A percentile compares a stretch with the other conserved stretches of the same genome.
Evolutionary conservation across 2,888 invertebrate species (phyloP).

Genomic region (Liopterus haemorrhoidalis): DNA sequence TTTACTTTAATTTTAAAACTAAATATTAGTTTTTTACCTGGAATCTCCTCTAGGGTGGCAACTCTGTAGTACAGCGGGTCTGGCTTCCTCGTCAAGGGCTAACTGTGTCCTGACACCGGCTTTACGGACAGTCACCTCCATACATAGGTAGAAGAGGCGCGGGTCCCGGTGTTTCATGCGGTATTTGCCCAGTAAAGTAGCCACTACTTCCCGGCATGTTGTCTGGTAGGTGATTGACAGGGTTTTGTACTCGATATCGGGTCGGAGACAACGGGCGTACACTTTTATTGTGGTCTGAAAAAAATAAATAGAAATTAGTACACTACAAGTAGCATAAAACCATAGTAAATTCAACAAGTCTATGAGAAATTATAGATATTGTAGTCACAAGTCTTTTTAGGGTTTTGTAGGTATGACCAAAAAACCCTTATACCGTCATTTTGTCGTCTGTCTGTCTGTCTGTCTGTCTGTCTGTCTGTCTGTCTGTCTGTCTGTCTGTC

Average conservation of each 20-base stretch:
- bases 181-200: conserved; percentile 73
- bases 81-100: conserved; percentile 79
- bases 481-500: too few relatives aligned
- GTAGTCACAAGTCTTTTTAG: too few relatives aligned
- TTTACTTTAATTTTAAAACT: conserved; percentile 1
- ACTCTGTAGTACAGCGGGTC: conserved; percentile 85
- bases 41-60: conserved; percentile 93
- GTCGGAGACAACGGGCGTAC: conserved; percentile 79
- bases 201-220: conserved; percentile 79
- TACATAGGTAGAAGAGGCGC: conserved; percentile 85
- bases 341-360: not conserved
- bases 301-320: conserved; percentile 35
- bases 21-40: conserved; percentile 52
- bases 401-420: too few relatives aligned
- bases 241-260: conserved; percentile 95
- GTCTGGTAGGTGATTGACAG: conserved; percentile 84
- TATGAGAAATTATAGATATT: not conserved
- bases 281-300: conserved; percentile 87
- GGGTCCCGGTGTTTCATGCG: conserved; percentile 90
- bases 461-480: too few relatives aligned
- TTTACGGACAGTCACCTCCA: conserved; percentile 85
- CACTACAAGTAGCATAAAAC: not conserved
- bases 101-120: conserved; percentile 77
- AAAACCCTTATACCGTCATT: too few relatives aligned
- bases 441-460: too few relatives aligned